These are phyloP conservation scores for Notechis scutatus DNA, from an alignment of 2,113 vertebrate species.

Conservation along the genomic window DNA sequence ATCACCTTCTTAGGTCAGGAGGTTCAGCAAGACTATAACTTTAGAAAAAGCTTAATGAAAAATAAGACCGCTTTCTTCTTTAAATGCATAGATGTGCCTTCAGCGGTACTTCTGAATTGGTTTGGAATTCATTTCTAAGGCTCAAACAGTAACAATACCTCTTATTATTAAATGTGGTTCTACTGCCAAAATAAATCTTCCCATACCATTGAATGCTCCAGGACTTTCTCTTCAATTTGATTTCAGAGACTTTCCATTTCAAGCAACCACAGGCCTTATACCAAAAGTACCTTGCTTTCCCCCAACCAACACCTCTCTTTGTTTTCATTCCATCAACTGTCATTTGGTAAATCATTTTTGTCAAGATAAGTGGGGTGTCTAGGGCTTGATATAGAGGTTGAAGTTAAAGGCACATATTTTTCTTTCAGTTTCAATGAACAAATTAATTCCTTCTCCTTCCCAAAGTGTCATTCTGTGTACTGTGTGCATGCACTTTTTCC, in stretches of 20 bases:
- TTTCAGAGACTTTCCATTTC: neutral
- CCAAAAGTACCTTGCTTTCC: neutral
- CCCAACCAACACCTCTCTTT: neutral
- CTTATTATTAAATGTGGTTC: slow-evolving; percentile 36
- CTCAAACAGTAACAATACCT: slow-evolving; percentile 30
- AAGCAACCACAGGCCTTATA: neutral
- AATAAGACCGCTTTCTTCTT: slow-evolving; percentile 39
- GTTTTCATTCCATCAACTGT: slow-evolving; percentile 13
- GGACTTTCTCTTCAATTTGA: slow-evolving; percentile 3
- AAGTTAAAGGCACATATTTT: slow-evolving; percentile 57
- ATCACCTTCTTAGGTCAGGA: neutral
- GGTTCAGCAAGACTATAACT: slow-evolving; percentile 12
- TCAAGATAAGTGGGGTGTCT: slow-evolving; percentile 56
- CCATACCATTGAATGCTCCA: neutral
- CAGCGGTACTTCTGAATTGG: slow-evolving; percentile 37
- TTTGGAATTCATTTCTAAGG: slow-evolving; percentile 36
- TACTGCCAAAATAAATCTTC: slow-evolving; percentile 44
- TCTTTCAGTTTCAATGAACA: slow-evolving; percentile 51
- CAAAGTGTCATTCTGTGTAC: slow-evolving; percentile 27
- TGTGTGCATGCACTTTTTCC: slow-evolving; percentile 46
- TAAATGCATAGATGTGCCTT: slow-evolving; percentile 37
- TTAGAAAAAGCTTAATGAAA: slow-evolving; percentile 36
- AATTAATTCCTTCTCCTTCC: slow-evolving; percentile 50
- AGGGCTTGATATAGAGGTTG: slow-evolving; percentile 41
- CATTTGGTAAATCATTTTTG: slow-evolving; percentile 56